A percentile compares a stretch with the other conserved stretches of the same genome.
Evolutionary conservation across 64 coral and sea anemone species (phyloP).

Genomic region (Stichodactyla mertensii): DNA sequence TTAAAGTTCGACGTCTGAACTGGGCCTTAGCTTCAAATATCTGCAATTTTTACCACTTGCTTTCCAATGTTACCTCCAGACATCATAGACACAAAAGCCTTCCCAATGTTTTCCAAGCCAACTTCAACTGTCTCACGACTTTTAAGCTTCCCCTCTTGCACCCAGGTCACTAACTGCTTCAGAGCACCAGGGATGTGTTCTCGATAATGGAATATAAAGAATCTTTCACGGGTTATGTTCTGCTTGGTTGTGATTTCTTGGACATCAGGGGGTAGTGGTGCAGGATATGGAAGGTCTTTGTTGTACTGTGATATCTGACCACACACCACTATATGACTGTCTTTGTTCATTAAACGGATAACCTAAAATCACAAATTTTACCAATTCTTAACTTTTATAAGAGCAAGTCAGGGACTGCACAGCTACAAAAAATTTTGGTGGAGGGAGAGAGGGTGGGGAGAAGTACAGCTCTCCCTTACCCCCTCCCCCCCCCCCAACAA

Average conservation of each 20-base stretch:
- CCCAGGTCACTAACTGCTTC: conserved; percentile 59
- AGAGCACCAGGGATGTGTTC: conserved; percentile 40
- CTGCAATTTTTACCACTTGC: conserved; percentile 67
- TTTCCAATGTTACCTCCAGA: conserved; percentile 80
- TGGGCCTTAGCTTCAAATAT: neutral
- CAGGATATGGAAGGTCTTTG: conserved; percentile 60
- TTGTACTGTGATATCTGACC: conserved; percentile 87
- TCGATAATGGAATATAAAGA: conserved; percentile 37
- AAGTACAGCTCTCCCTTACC: too few relatives aligned
- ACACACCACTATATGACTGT: conserved; percentile 76
- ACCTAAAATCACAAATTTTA: conserved; percentile 35
- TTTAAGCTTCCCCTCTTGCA: conserved; percentile 70
- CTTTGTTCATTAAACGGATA: conserved; percentile 70
- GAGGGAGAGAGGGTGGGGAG: too few relatives aligned
- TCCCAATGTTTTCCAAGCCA: conserved; percentile 65
- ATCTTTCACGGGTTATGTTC: conserved; percentile 74
- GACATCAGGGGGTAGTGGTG: conserved; percentile 49
- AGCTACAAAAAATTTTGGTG: too few relatives aligned
- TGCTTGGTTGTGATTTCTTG: conserved; percentile 38
- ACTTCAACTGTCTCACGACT: conserved; percentile 60
- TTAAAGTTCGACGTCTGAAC: too few relatives aligned
- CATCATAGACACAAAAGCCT: conserved; percentile 84
- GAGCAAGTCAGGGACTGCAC: too few relatives aligned
- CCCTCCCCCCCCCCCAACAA: too few relatives aligned
- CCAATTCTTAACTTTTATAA: neutral